These are phyloP conservation scores for Gryllus longicercus DNA, from an alignment of 2,888 invertebrate genomes.

Conservation along the genomic window DNA sequence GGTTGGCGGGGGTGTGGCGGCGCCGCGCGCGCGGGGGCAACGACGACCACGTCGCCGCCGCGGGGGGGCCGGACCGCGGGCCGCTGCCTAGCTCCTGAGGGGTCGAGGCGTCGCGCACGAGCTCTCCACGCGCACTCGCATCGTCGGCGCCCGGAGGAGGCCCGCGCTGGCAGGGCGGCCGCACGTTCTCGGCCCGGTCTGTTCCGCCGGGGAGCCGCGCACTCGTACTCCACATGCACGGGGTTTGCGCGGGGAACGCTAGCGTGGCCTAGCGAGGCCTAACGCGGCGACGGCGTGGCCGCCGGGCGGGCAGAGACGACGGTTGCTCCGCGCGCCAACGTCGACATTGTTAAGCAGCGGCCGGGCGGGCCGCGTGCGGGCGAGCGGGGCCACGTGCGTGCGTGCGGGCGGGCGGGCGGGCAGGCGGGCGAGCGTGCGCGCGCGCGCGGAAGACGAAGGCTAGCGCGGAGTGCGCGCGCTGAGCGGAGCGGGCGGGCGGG, in stretches of 20 bases:
- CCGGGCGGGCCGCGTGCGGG: constrained; percentile 4
- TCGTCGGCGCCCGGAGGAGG: neutral
- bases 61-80: no score
- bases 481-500: neutral
- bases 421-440: neutral
- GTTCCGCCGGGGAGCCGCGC: neutral
- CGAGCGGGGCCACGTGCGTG: constrained; percentile 2
- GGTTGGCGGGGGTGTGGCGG: no score
- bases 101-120: neutral
- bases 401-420: neutral
- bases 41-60: no score
- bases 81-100: neutral
- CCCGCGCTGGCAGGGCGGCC: neutral
- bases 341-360: constrained; percentile 20
- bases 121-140: neutral
- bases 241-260: no score
- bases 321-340: neutral
- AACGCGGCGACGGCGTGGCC: neutral
- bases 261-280: no score
- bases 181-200: neutral
- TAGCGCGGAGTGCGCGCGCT: constrained; percentile 20
- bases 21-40: no score
- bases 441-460: neutral
- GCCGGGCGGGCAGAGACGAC: neutral
- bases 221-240: no score